Base-by-base conservation (phyloP, 2,888 invertebrate genomes). In the Zygaena filipendulae region DNA sequence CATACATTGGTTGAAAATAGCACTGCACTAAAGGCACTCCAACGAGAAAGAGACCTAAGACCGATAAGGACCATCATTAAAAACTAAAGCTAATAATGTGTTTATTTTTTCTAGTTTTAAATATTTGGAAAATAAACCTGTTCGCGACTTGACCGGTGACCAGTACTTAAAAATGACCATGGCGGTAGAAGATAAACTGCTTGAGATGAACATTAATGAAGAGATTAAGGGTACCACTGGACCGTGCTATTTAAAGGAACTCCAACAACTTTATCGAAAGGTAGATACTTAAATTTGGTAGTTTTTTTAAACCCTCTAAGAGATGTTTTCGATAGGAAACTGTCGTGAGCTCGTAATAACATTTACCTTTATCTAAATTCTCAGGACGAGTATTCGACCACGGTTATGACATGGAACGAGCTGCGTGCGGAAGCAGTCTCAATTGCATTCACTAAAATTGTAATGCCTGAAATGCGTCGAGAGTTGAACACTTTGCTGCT, bases 371-470 rank as follows among this genome's bases (percentile, higher is more conserved):
- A n/a, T n/a, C n/a, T n/a, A n/a, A n/a, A n/a, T n/a, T n/a, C n/a
- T 21, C 49, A 88, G 84, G 97, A 97, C 68, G 97, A 97, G 63
- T 97, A 95, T 66, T 95, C 95, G 44, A 92, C 92, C 43, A 88
- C 89, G 40, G 95, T 95, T 0, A 91, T 95, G 59, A 95, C 95
- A 45, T 99, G 99, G 99, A 99, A 99, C 69, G 85, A 87, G 2
- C 59, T 97, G 26, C 83, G 99, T 21, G 87, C 87, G 2, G 90
- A 93, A 48, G 93, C 95, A 29, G 90, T 98, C 0, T 91, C 93
- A 46, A 79, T 92, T 35, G 96, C 97, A 0, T 82, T 97, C 26
- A 90, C 84, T 11, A 88, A 91, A 53, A 90, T 96, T 60, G 86
- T 99, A 3, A 87, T 95, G 54, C 97, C 97, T 0, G 91, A 93